Conservation (phyloP, 2,113 vertebrate genomes). For the Taurulus bubalis region DNA sequence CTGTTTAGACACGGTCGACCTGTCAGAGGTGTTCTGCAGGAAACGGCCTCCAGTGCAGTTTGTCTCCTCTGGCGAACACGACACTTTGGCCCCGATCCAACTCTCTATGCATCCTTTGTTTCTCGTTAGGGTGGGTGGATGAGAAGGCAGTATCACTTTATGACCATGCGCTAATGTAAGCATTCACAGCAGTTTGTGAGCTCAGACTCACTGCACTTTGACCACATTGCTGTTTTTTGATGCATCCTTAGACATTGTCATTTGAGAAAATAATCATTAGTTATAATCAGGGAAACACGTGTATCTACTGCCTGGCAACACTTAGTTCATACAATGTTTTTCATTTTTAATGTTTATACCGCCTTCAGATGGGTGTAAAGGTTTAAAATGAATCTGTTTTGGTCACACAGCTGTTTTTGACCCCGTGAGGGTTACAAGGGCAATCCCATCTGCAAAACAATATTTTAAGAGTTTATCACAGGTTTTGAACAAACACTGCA, state of each 20-base stretch:
- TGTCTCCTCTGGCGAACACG: conserved; percentile 38
- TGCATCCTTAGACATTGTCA: neutral
- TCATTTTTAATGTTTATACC: neutral
- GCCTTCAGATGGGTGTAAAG: neutral
- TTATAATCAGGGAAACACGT: neutral
- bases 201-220: neutral
- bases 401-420: neutral
- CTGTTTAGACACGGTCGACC: conserved; percentile 39
- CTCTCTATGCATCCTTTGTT: conserved; percentile 23
- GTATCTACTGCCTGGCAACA: neutral
- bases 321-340: neutral
- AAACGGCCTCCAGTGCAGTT: conserved; percentile 51
- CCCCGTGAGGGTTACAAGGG: neutral
- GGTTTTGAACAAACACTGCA: neutral
- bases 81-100: conserved; percentile 47
- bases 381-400: neutral
- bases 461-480: neutral
- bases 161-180: conserved; percentile 13
- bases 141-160: neutral
- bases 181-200: conserved; percentile 7
- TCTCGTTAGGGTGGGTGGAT: neutral
- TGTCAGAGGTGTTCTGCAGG: conserved; percentile 41
- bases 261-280: neutral
- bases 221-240: neutral
- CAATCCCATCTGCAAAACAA: neutral